Base-by-base conservation (phyloP, 2,888 invertebrate species). In the Tanypteryx hageni region DNA sequence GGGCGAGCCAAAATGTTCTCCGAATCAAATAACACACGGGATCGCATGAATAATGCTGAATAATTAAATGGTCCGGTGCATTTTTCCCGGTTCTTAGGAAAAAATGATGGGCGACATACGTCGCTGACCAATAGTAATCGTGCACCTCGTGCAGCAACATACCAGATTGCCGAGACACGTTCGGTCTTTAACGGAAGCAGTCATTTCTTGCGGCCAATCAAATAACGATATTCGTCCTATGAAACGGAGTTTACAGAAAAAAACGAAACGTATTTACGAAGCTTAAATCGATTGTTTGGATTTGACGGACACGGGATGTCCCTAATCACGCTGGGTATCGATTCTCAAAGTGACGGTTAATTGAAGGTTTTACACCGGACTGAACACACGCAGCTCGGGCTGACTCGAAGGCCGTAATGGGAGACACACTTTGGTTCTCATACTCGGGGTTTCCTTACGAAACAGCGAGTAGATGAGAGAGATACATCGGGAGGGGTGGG, bases 341-440 rank as follows among this genome's bases (percentile, higher is more conserved):
- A 76, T 76, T 76, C 76, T 76, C 76, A 27, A 76, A 68, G 14
- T 22, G 4, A 27, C 13, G 76, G 27, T 76, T 76, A 76, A 76
- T 76, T 76, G 22, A 27, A 76, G 27, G 76, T 27, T 44, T 68
- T 22, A 68, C 68, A n/a, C 68, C 68, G 68, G 10, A n/a, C 9
- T 68, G n/a, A 68, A 22, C 68, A 22, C 68, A 68, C 68, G 68
- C 68, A 68, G 22, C 68, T 86, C 59, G 27, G 61, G 16, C 16
- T 59, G 27, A 27, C 14, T 22, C 31, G 5, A 27, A 31, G 61
- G 61, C n/a, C 4, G 31, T 61, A 44, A 64, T 14, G 44, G n/a
- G 61, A n/a, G 56, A 64, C 89, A 56, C 44, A 64, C 89, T 64
- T 27, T 11, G 64, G 89, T 44, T 64, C 64, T 89, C 89, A 64